Evolutionary conservation across 2,797 vertebrate genomes (phyloP), one percentile per base, ranked within the genome.

Genomic region (Micropoecilia bifurca): DNA sequence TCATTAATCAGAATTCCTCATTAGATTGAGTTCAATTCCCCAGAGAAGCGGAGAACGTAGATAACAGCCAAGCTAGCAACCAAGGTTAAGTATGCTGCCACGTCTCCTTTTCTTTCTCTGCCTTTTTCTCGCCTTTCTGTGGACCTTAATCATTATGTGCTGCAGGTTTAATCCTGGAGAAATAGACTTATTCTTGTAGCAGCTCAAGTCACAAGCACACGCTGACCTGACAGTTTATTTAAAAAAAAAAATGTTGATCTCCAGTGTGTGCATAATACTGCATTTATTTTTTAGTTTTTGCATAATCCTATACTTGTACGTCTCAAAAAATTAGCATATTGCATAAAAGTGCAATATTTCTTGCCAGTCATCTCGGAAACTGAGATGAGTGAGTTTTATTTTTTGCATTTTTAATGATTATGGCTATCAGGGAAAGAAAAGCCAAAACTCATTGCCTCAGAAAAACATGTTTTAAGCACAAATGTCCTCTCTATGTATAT

Each of bases 1-100:
- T 82, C 78, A 86, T 93, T 87, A 85, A 87, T 93, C 76, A 80
- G 86, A 84, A 81, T 88, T 90, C 81, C 86, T 88, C 80, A 74
- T 90, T 86, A 89, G 72, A 89, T 73, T 76, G 89, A 86, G 80
- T 88, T 89, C 77, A 88, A 50, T 81, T 92, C 85, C 88, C 82
- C 43, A 83, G 85, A 84, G 89, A 81, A 33, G 86, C 72, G 9
- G 80, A 63, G 76, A 81, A 73, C 5, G 4, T 80, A 86, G 83
- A 88, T 71, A 71, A 78, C 80, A 78, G 88, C 86, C 79, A 77
- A 75, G 74, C 76, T 73, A 69, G 79, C 87, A 72, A 75, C 69
- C 79, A 81, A 83, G 88, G 90, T 91, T 84, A 89, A 87, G 77
- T 87, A 13, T 45, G 73, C 80, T 12, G 79, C 47, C 72, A 55